Evolutionary conservation across 2,113 vertebrate genomes (phyloP), one percentile per base, ranked within the genome.

Genomic region (Geococcyx californianus): DNA sequence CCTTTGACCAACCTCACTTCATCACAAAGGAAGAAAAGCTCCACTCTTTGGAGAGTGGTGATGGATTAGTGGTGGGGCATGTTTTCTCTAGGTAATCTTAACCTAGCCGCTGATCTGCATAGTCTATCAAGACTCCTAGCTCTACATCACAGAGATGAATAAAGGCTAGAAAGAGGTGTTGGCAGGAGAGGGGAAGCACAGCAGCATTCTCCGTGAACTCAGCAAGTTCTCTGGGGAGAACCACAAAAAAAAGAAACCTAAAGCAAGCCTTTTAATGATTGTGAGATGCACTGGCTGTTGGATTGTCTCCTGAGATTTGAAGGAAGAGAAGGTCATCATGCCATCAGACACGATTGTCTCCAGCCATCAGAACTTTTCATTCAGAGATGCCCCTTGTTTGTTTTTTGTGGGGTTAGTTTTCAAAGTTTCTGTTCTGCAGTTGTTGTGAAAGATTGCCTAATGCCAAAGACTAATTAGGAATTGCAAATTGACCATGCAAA

Each of bases 21-120:
- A 54, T 40, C 31, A 42, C 16, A 56, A 33, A 55, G 60, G 56
- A 60, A 56, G 34, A 87, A 90, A 54, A 73, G 11, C 9, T 56
- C 28, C 33, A 33, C 3, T 44, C 33, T 40, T 68, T 7, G 9
- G 45, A 73, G 28, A 56, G 19, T 19, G 38, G 52, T 1, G 3
- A 6, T 63, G 55, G 13, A 19, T 16, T 36, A n/a, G 26, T 7
- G 11, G 15, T 3, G 1, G 13, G 7, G 2, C 24, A 13, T 33
- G 5, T 49, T 87, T 83, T 51, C 14, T 56, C 42, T 51, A 45
- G 25, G 15, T 44, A 11, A 51, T 49, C 42, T 67, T 73, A 79
- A 67, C 18, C 11, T 29, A 44, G 36, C 3, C n/a, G 24, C 59
- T 55, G 16, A 62, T 29, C 52, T 34, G 19, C 23, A 67, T 5